Evolutionary conservation across 35 echinoderm and acorn worm species (phyloP).

Genomic region (Diadema setosum): DNA sequence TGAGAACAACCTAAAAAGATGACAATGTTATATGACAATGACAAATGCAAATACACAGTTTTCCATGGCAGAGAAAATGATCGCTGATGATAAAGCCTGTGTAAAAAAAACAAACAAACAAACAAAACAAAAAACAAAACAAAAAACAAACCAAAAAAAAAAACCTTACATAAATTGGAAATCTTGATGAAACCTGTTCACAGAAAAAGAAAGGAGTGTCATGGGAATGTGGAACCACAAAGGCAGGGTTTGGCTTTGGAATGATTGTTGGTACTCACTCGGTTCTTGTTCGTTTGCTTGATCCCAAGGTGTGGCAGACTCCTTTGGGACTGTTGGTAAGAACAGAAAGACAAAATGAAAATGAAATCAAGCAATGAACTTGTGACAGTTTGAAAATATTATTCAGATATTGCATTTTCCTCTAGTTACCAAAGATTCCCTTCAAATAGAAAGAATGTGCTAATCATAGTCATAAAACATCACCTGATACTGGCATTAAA

Average conservation of each 20-base stretch:
- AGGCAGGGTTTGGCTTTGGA: background rate
- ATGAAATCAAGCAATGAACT: background rate
- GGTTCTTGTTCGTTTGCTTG: constrained; percentile 63
- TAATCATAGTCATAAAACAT: no score
- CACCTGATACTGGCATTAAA: no score
- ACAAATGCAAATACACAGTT: no score
- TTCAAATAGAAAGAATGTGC: no score
- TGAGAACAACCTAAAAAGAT: no score
- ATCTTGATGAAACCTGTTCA: background rate
- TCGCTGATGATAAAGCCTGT: no score
- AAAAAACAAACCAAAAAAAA: background rate
- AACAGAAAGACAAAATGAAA: background rate
- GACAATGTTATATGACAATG: no score
- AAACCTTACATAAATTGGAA: background rate
- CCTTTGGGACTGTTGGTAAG: constrained; percentile 66
- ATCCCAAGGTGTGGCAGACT: constrained; percentile 82
- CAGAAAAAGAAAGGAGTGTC: background rate
- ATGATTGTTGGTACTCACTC: constrained; percentile 43
- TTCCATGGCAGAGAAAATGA: no score
- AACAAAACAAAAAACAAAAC: background rate
- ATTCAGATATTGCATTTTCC: no score
- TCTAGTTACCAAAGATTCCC: no score
- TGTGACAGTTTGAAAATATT: background rate
- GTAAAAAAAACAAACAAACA: background rate
- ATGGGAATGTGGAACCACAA: background rate